Percentiles rank a stretch among this genome's conserved stretches.
phyloP scores from a whole-genome alignment of 2,888 invertebrate species.

The Trichogramma dendrolimi region DNA sequence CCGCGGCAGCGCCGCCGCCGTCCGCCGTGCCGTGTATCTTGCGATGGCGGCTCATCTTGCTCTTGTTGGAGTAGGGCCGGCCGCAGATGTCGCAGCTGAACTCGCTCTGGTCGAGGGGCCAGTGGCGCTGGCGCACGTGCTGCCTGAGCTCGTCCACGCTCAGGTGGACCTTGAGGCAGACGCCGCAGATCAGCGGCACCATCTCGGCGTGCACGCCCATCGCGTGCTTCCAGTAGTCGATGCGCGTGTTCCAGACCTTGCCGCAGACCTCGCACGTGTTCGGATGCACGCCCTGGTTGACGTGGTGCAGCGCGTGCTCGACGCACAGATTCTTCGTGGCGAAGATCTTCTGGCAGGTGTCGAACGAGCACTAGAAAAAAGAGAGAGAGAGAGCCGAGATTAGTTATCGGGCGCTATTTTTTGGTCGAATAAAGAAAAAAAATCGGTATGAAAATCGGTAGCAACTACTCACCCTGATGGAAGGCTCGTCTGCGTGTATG shows the following conservation, averaged over 20 bases:
- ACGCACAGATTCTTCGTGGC: constrained; percentile 51
- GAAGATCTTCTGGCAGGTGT: constrained; percentile 51
- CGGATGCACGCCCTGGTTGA: constrained; percentile 50
- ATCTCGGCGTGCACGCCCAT: constrained; percentile 55
- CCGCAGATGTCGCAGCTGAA: constrained; percentile 55
- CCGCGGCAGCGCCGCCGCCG: constrained; percentile 27
- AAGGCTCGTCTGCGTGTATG: constrained; percentile 48
- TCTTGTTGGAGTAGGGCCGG: constrained; percentile 54
- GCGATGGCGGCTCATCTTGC: constrained; percentile 54
- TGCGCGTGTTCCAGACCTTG: constrained; percentile 54
- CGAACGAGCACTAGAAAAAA: constrained; percentile 43
- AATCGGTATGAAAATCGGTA: not conserved
- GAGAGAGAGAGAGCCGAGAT: not conserved
- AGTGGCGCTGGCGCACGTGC: constrained; percentile 52
- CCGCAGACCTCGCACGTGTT: constrained; percentile 54
- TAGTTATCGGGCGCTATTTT: not conserved
- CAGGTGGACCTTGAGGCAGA: constrained; percentile 54
- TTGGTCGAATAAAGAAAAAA: not conserved
- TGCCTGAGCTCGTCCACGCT: constrained; percentile 49
- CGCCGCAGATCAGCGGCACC: constrained; percentile 54
- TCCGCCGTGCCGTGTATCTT: constrained; percentile 51
- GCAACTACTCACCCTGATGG: constrained; percentile 40
- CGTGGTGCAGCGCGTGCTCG: constrained; percentile 53
- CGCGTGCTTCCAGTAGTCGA: constrained; percentile 56
- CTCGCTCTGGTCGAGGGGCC: constrained; percentile 52